A percentile compares a stretch with the other conserved stretches of the same genome.
phyloP scores from a whole-genome alignment of 2,888 invertebrate genomes.

The Rugalucina vietnamica region DNA sequence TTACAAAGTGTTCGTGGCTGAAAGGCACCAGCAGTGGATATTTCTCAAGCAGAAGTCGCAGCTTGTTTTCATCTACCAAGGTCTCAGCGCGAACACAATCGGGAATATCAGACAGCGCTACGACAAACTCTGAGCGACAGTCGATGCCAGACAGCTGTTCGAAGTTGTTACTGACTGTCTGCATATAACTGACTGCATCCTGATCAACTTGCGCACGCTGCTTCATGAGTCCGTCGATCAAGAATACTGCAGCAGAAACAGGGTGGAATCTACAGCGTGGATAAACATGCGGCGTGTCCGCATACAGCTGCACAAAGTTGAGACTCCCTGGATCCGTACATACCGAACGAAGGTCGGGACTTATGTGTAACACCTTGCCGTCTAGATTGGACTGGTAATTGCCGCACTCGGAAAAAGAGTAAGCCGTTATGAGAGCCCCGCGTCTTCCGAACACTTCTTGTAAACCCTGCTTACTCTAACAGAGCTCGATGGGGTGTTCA shows the following conservation, averaged over 20 bases:
- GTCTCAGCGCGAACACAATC: neutral
- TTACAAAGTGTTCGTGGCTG: neutral
- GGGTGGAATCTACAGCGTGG: slow-evolving; percentile 28
- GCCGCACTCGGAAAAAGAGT: slow-evolving; percentile 32
- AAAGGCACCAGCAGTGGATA: slow-evolving; percentile 18
- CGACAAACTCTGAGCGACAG: slow-evolving; percentile 31
- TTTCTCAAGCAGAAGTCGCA: neutral
- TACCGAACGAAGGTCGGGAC: slow-evolving; percentile 7
- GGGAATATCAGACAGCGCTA: neutral
- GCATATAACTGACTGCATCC: slow-evolving; percentile 20
- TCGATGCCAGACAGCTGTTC: neutral
- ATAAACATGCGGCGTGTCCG: slow-evolving; percentile 28
- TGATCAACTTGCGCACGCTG: neutral
- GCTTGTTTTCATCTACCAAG: neutral
- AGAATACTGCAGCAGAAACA: slow-evolving; percentile 25
- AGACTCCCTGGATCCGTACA: slow-evolving; percentile 2
- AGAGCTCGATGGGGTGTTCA: slow-evolving; percentile 14
- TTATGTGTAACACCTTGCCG: neutral
- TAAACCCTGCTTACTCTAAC: slow-evolving; percentile 30
- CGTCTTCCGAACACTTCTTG: neutral
- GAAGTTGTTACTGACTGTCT: slow-evolving; percentile 29
- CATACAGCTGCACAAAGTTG: slow-evolving; percentile 35
- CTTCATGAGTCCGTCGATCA: slow-evolving; percentile 9
- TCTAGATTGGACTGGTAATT: slow-evolving; percentile 28
- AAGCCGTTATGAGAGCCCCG: slow-evolving; percentile 1